Base-by-base conservation (phyloP, 1,140 invertebrate species). In the Temnothorax longispinosus region DNA sequence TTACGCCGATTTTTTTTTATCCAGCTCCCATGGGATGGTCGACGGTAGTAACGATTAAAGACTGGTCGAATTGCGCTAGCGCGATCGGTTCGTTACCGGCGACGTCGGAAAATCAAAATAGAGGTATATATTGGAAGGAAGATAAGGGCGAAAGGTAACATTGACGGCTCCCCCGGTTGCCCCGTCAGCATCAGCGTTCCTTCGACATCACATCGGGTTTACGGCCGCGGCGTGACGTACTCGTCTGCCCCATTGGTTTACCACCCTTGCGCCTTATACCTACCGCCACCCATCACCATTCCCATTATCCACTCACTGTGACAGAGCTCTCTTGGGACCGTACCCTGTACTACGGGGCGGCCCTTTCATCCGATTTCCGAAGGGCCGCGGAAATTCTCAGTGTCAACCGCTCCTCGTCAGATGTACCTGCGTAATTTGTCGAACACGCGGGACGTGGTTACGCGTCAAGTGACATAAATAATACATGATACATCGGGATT, bases 151-250 rank as follows among this genome's bases (percentile, higher is more conserved):
- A 85, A 88, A 93, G 92, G 93, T 94, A 93, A 93, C 93, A 93
- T 94, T 94, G 94, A 95, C 94, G 93, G 94, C 89, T 94, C 93
- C 94, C 94, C 86, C 92, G 93, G 94, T 92, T 94, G 94, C 93
- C 86, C 91, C 91, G 93, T 94, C 94, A 94, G 93, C 92, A 93
- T 93, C 93, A 94, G 93, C 93, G 93, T 92, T 94, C 93, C 89
- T 92, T 82, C 90, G 88, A 93, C 92, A 94, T 94, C 94, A 93
- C 93, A 93, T 94, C 92, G 92, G 89, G 93, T 95, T 95, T 95
- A 95, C 94, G 92, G 93, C 94, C 91, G 91, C 91, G 90, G 92
- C 94, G 94, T 95, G 94, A 95, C 93, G 92, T 94, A 94, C 94
- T 94, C 94, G 92, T 94, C 93, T 93, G 89, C 87, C 89, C 88